These are phyloP conservation scores for Adelosebastes latens DNA, from an alignment of 2,797 vertebrate species.

Conservation along the genomic window DNA sequence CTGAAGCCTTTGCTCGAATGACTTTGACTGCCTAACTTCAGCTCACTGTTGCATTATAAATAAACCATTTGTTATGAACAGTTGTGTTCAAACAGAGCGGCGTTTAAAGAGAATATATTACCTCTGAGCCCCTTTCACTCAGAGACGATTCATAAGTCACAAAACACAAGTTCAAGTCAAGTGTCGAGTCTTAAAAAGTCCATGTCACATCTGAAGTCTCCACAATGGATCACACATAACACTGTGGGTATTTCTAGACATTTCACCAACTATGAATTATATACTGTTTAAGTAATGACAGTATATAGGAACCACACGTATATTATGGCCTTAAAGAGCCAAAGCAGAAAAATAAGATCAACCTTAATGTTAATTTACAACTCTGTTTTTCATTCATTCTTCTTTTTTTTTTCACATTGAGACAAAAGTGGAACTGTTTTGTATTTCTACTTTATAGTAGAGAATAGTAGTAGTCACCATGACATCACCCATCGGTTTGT, in stretches of 20 bases:
- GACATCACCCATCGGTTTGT: too few relatives aligned
- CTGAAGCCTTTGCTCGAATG: not conserved
- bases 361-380: not conserved
- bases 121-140: conserved; percentile 48
- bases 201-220: not conserved
- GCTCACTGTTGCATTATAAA: conserved; percentile 41
- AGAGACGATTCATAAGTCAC: conserved; percentile 17
- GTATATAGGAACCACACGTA: not conserved
- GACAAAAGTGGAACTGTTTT: not conserved
- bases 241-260: not conserved
- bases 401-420: not conserved
- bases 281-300: not conserved
- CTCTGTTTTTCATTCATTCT: not conserved
- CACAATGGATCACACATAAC: not conserved
- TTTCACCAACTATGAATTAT: not conserved
- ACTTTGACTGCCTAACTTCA: conserved; percentile 5
- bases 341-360: not conserved
- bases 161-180: conserved; percentile 29
- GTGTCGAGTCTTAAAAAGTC: not conserved
- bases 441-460: too few relatives aligned
- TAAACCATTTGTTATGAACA: conserved; percentile 47
- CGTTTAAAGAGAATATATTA: conserved; percentile 55
- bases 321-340: not conserved
- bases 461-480: too few relatives aligned
- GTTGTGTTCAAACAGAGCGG: conserved; percentile 26